Base-by-base conservation (phyloP, 2,113 vertebrate genomes). In the Nycticorax nycticorax region DNA sequence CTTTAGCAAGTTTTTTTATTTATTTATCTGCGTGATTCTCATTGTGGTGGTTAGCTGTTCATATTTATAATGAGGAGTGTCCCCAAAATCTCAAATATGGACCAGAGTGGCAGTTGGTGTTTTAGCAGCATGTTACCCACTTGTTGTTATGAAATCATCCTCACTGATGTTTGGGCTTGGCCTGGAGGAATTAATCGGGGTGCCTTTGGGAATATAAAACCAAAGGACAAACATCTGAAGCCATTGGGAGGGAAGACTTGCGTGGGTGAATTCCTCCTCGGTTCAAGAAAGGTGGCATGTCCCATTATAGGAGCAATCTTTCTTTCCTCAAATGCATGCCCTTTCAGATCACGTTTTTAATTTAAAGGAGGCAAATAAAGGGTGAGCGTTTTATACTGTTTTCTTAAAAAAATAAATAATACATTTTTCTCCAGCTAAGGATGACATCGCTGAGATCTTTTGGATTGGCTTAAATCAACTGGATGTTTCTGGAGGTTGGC, bases 401-500 rank as follows among this genome's bases (percentile, higher is more conserved):
- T 89, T 60, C 45, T 84, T 84, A 32, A 73, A 59, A 77, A 59
- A 77, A 75, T 43, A 45, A 47, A 15, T 12, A 35, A 45, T 7
- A 37, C 37, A 33, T 9, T 33, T 55, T 52, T 76, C 76, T 97
- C 12, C 90, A 98, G 98, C 39, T 72, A 98, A 96, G 92, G 96
- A 98, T 88, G 96, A 37, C 41, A 93, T 99, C 56, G 98, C 99
- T 4, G 97, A 97, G 80, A 94, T 95, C 89, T 98, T 99, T 96
- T 99, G 99, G 99, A 99, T 99, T 80, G 99, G 99, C 59, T 98
- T 99, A 92, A 99, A 99, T 97, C 99, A 99, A 45, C 96, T 99
- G 76, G 99, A 99, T 14, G 75, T 96, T 78, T 97, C 98, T 93
- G 98, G 98, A 82, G 99, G 99, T 33, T 99, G 99, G 99, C 99